Base-by-base conservation (phyloP, 2,113 vertebrate genomes). In the Amia ocellicauda region DNA sequence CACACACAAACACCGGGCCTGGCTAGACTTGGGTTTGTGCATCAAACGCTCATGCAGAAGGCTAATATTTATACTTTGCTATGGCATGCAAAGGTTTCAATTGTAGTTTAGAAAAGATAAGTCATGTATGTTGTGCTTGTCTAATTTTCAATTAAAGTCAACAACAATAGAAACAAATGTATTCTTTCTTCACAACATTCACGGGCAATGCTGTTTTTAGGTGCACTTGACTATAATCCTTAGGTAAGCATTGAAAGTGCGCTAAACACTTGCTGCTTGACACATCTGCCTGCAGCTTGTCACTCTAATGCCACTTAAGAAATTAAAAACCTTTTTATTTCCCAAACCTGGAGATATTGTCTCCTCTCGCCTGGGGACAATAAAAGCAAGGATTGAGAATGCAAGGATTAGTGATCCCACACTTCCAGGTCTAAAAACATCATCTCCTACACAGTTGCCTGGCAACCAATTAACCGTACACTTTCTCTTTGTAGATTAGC, bases 391-490 rank as follows among this genome's bases (percentile, higher is more conserved):
- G 24, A 42, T 36, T 66, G 13, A 40, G 68, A 60, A 56, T 42
- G 41, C 24, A 28, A 29, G 62, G 59, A 72, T 60, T 62, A 58
- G 28, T 17, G 27, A 62, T 70, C 67, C 64, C 60, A 70, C 70
- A 72, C 61, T 67, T 40, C 13, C 57, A 52, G 58, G 41, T 59
- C 49, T 64, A 51, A 52, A 64, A 52, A 63, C 41, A 45, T 43
- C 64, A 64, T 62, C 64, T 53, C 62, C 31, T 49, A 31, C 45
- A 26, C 40, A 40, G 62, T 73, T 72, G 69, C 71, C 57, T 27
- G 52, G 74, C 68, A 79, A 74, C 70, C 68, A 58, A 67, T 68
- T 64, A 68, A 28, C 54, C 40, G 56, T 68, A 54, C 62, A 50
- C 60, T 71, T 68, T 64, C 58, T 70, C 68, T 73, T 59, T 69